Evolutionary conservation across 2,113 vertebrate species (phyloP), one percentile per base, ranked within the genome.

Genomic region (Podarcis muralis): DNA sequence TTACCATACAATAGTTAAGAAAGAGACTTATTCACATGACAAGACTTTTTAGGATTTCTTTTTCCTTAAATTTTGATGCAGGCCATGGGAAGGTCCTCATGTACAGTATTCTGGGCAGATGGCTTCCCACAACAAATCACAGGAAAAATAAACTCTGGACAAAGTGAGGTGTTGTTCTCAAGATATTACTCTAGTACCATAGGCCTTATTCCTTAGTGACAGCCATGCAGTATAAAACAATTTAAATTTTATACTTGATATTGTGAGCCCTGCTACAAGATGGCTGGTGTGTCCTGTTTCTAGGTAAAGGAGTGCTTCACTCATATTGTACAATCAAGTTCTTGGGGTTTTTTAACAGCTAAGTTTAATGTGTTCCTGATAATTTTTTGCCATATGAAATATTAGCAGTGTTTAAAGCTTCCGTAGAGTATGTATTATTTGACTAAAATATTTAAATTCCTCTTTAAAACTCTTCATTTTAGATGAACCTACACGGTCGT

Each of bases 401-500:
- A 53, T 82, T 82, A 59, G 15, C 6, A 20, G 81, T 69, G 8
- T 8, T 23, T 37, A 57, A 69, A 27, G 11, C 25, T 32, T 25
- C 53, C 32, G 37, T 32, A 59, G 66, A 71, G 43, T 71, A 40
- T 3, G 30, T 43, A 59, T 15, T 66, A 8, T 77, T 83, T 37
- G 57, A 88, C 18, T 35, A 53, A 76, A 84, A 68, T 37, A 30
- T 77, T 69, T 27, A 66, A 68, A 57, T 69, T 8, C 16, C 12
- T 25, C 27, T 32, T 78, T 80, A 82, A 62, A 90, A 94, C 62
- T 7, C 35, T 95, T 81, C 94, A 4, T 96, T 96, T n/a, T 93
- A 99, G 99, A 99, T 96, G 98, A 99, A 94, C 98, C 99, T 1
- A 99, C 99, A 2, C 97, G 99, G 48, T 99, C 99, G n/a, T 96